Percentiles rank a stretch among this genome's conserved stretches.
These are phyloP conservation scores for Nipponia nippon DNA, from an alignment of 2,113 vertebrate species.

Conservation along the genomic window DNA sequence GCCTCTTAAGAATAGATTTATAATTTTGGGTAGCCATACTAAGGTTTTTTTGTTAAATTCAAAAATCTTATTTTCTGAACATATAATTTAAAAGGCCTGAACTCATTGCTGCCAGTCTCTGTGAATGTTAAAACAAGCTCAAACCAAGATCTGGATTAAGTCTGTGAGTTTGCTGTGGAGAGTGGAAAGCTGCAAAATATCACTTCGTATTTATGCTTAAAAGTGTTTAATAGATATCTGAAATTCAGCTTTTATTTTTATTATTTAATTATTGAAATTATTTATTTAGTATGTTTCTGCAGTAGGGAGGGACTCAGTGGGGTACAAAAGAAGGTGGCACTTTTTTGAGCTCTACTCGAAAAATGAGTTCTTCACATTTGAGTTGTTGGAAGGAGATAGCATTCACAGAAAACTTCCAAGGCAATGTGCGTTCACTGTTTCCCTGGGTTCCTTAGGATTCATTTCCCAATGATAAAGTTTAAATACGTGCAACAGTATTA, in stretches of 20 bases:
- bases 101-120: neutral
- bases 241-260: neutral
- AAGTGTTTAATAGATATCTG: neutral
- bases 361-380: neutral
- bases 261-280: neutral
- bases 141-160: neutral
- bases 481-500: neutral
- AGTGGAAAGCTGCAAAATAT: neutral
- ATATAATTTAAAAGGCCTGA: neutral
- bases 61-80: neutral
- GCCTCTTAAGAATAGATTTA: neutral
- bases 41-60: neutral
- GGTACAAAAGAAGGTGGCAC: neutral
- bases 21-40: neutral
- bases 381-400: neutral
- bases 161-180: neutral
- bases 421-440: neutral
- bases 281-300: neutral
- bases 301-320: neutral
- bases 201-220: neutral
- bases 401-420: neutral
- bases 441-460: neutral
- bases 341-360: neutral
- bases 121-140: neutral
- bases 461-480: neutral